Percentiles rank a stretch among this genome's conserved stretches.
phyloP scores from a whole-genome alignment of 2,113 vertebrate species.

The Spea bombifrons region DNA sequence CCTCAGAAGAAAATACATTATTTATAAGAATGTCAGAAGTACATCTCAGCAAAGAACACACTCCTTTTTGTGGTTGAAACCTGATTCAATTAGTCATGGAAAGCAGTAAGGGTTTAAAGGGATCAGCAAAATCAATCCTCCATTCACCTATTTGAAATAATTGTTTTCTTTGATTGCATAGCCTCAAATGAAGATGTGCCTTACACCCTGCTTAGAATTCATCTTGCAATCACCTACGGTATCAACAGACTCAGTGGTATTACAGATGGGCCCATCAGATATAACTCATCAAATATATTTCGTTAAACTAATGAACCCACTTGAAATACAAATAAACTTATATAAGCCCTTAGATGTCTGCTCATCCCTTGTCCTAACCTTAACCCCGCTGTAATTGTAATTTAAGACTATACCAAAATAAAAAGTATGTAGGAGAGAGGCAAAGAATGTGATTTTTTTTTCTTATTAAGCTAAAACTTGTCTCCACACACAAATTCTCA shows the following conservation, averaged over 20 bases:
- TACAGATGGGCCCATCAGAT: constrained; percentile 30
- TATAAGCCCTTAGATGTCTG: constrained; percentile 28
- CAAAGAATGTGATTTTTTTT: too few species aligned
- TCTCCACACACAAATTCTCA: too few species aligned
- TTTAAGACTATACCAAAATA: constrained; percentile 7
- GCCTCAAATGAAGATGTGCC: constrained; percentile 37
- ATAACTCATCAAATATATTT: constrained; percentile 42
- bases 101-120: constrained; percentile 40
- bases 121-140: constrained; percentile 40
- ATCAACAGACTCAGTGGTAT: constrained; percentile 36
- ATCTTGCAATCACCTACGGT: constrained; percentile 20
- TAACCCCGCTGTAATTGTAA: constrained; percentile 22
- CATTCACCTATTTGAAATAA: constrained; percentile 38
- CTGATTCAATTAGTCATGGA: constrained; percentile 44
- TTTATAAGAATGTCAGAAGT: constrained; percentile 23
- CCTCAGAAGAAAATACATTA: constrained; percentile 18
- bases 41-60: constrained; percentile 32
- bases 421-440: background rate
- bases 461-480: too few species aligned
- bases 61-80: constrained; percentile 34
- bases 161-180: constrained; percentile 40
- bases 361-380: constrained; percentile 26
- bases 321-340: constrained; percentile 36
- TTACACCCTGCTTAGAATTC: constrained; percentile 33
- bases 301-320: constrained; percentile 45